Evolutionary conservation across 2,113 vertebrate genomes (phyloP).

Genomic region (Cepphus grylle): DNA sequence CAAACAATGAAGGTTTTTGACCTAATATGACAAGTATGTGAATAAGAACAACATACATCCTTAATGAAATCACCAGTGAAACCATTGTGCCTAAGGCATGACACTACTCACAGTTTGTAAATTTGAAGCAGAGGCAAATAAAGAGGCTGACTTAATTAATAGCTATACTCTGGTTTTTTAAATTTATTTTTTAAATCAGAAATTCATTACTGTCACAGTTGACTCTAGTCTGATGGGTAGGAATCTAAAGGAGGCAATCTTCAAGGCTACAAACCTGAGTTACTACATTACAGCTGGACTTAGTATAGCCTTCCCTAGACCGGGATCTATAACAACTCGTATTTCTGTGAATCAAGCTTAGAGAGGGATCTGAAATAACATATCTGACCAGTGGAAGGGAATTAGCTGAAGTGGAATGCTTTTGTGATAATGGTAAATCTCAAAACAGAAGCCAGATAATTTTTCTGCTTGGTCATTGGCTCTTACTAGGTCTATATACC

Average conservation of each 20-base stretch:
- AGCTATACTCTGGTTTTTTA: background rate
- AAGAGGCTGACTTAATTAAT: background rate
- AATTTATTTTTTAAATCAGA: background rate
- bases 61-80: slow-evolving; percentile 5
- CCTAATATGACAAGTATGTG: background rate
- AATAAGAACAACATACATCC: background rate
- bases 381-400: background rate
- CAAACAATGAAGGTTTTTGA: background rate
- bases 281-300: background rate
- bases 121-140: background rate
- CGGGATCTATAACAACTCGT: rapidly evolving
- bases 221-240: background rate
- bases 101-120: background rate
- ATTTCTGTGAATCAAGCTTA: background rate
- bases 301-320: background rate
- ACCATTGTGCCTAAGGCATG: background rate
- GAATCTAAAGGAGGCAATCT: background rate
- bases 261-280: background rate
- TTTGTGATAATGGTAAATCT: background rate
- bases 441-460: background rate
- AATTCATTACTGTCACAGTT: background rate
- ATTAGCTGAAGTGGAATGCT: background rate
- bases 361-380: background rate
- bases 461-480: background rate
- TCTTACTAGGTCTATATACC: background rate